Evolutionary conservation across 53 echinoderm and acorn worm species (phyloP), one percentile per base, ranked within the genome.

Genomic region (Pentamera pediparva): DNA sequence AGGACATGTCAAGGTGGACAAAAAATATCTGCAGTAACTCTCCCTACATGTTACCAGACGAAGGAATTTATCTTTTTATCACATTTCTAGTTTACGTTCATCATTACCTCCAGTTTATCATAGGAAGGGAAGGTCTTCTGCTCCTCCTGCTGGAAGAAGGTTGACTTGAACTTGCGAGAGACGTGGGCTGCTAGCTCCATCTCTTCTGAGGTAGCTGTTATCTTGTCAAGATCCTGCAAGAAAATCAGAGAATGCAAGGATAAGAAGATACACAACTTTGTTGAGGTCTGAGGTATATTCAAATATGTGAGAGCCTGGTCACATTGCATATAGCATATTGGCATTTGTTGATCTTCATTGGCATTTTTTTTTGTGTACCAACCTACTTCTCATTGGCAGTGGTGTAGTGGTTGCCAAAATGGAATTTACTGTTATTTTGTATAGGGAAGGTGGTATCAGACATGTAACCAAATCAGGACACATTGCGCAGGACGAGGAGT

Each of bases 121-220:
- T 98, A 98, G 18, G 89, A 88, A 20, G 98, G 98, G 65, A 83
- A 98, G 33, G 88, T 86, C 49, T 88, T 98, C 79, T 98, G 98
- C 37, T 98, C 83, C 75, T 98, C 91, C 45, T 98, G 98, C 64
- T 85, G 88, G 21, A 70, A 31, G 53, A 89, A 98, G 32, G 77
- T 61, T 12, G 78, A 70, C 79, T 88, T 98, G 62, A 98, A 98
- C 34, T 86, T 91, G 27, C 89, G 71, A 48, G 92, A 83, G 13
- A 89, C 91, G 24, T 89, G 80, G 26, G 88, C 76, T 9, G 91
- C 71, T 17, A 98, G 74, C 53, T 98, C 98, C 98, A 98, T 98
- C 74, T 98, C 98, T 78, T 98, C 91, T 17, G 98, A 91, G 11
- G 91, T 77, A 53, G 85, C 73, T 37, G 58, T 69, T 4, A 91